These are phyloP conservation scores for Campoplex capitator DNA, from an alignment of 2,888 invertebrate species.

Conservation along the genomic window DNA sequence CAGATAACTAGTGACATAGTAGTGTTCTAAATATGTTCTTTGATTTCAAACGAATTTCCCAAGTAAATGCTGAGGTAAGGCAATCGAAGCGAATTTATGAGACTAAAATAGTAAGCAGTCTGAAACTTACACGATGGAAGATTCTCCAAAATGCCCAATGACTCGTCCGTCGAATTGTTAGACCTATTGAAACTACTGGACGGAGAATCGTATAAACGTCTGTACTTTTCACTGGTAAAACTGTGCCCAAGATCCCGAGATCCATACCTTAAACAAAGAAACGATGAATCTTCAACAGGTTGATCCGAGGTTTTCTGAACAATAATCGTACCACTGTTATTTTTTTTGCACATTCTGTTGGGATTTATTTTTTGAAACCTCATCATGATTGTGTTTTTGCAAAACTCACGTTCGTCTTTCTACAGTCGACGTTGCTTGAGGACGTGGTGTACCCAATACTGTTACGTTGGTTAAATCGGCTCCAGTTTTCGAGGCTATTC, in stretches of 20 bases:
- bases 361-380: background rate
- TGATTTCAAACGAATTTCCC: no score
- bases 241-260: constrained; percentile 21
- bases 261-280: constrained; percentile 44
- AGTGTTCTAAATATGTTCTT: no score
- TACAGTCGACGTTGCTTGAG: constrained; percentile 84
- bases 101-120: background rate
- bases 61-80: no score
- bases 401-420: constrained; percentile 79
- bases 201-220: constrained; percentile 27
- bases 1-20: no score
- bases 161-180: constrained; percentile 69
- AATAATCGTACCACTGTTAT: background rate
- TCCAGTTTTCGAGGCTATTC: constrained; percentile 70
- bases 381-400: background rate
- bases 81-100: no score
- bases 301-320: background rate
- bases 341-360: background rate
- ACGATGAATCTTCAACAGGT: constrained; percentile 8
- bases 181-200: constrained; percentile 52
- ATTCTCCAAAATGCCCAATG: constrained; percentile 79
- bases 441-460: constrained; percentile 82
- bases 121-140: constrained; percentile 75
- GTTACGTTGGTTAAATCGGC: constrained; percentile 77
- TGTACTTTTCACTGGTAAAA: constrained; percentile 24